Percentiles rank a stretch among this genome's conserved stretches.
Conservation (phyloP, 2,888 invertebrate species). For the Drosophila quinaria region DNA sequence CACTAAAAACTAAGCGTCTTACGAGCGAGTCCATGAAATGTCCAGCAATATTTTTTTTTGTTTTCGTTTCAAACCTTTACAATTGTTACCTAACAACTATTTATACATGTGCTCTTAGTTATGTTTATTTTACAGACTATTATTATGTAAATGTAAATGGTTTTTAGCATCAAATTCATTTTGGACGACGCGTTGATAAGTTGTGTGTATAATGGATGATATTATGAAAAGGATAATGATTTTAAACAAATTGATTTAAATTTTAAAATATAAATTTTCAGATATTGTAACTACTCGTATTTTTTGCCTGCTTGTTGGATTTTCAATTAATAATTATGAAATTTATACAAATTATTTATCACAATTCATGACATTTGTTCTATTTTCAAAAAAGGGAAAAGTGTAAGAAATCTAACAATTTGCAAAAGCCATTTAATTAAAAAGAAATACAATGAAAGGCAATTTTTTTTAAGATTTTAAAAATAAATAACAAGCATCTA, state of each 20-base stretch:
- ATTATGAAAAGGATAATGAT: background rate
- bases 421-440: constrained; percentile 11
- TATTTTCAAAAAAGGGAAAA: constrained; percentile 5
- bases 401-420: constrained; percentile 12
- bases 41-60: constrained; percentile 64
- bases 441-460: constrained; percentile 3
- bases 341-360: constrained; percentile 60
- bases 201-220: background rate
- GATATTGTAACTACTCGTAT: constrained; percentile 1
- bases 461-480: constrained; percentile 46
- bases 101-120: constrained; percentile 64
- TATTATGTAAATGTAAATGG: constrained; percentile 54
- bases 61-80: constrained; percentile 59
- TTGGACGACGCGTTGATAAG: constrained; percentile 70
- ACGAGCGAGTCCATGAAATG: constrained; percentile 65
- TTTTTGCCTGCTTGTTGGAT: constrained; percentile 19
- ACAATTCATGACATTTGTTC: constrained; percentile 45
- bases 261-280: constrained; percentile 3
- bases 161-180: constrained; percentile 60
- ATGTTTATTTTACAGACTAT: constrained; percentile 57
- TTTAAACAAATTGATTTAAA: background rate
- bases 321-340: constrained; percentile 28
- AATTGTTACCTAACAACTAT: constrained; percentile 55
- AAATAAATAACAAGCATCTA: constrained; percentile 72
- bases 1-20: constrained; percentile 51